Base-by-base conservation (phyloP, 2,113 vertebrate genomes). In the Tragelaphus buxtoni region DNA sequence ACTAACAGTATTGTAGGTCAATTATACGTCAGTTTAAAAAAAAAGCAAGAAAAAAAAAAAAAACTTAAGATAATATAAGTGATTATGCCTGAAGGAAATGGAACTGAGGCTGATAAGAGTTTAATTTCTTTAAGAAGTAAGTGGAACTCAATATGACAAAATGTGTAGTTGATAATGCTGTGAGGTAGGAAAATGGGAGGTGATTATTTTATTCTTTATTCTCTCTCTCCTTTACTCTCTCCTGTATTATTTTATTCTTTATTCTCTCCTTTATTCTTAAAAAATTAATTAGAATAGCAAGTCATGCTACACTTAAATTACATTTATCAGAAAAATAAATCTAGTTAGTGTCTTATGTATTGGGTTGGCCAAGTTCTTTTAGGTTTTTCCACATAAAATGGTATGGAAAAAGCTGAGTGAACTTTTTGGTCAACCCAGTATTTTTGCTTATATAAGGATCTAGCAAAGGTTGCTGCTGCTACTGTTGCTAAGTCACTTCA, bases 101-200 rank as follows among this genome's bases (percentile, higher is more conserved):
- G 35, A 87, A 28, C 47, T 39, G n/a, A 92, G 32, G 28, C 65
- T 61, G 3, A 9, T 53, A 39, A 45, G 47, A 79, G 10, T 76
- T 88, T 86, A 35, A 82, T 89, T 85, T 96, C 92, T 76, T 93
- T 20, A 80, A 83, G 60, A 91, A 84, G 63, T 82, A 65, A 77
- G 79, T 94, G 56, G 63, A 95, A 82, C 42, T 61, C 35, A 95
- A 69, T 69, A 85, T 72, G 17, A 83, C 24, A 74, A 60, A 45
- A 58, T 61, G 22, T 65, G 39, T 13, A 65, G 79, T 77, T 86
- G 51, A 51, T 87, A 14, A 79, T 82, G 88, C 32, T 72, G 69
- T 28, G 22, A 90, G 32, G 53, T 60, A n/a, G 28, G 22, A 90
- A 79, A 95, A 47, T 94, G 28, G 17, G 45, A 90, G 14, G 5